Conservation (phyloP, 2,797 vertebrate genomes). For the Xerus rutilus region DNA sequence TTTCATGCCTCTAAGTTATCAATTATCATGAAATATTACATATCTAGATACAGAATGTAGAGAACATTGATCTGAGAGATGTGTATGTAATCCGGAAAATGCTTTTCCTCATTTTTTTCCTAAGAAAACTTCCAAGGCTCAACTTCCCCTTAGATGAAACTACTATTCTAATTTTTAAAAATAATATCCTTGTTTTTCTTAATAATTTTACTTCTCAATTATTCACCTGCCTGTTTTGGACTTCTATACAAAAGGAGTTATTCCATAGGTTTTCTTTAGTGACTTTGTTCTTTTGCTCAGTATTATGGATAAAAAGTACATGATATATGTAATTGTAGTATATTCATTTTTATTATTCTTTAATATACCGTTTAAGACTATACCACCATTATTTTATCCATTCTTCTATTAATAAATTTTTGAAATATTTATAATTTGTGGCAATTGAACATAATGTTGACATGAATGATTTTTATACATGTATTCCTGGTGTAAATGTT, state of each 20-base stretch:
- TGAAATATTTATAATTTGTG: constrained; percentile 53
- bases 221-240: neutral
- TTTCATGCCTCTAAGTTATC: constrained; percentile 17
- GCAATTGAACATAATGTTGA: constrained; percentile 1
- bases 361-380: constrained; percentile 37
- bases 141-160: neutral
- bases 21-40: constrained; percentile 44
- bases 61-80: constrained; percentile 32
- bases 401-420: constrained; percentile 28
- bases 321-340: neutral
- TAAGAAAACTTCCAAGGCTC: constrained; percentile 45
- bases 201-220: constrained; percentile 12
- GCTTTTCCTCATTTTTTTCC: neutral
- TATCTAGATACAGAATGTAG: neutral
- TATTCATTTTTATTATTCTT: constrained; percentile 3
- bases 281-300: constrained; percentile 37
- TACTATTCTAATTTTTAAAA: constrained; percentile 46
- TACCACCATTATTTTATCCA: neutral
- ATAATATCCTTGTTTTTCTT: neutral
- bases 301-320: neutral
- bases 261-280: neutral
- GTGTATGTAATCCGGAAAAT: neutral
- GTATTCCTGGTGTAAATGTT: neutral
- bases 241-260: neutral
- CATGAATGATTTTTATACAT: neutral